These are phyloP conservation scores for Mythimna impura DNA, from an alignment of 2,888 invertebrate genomes.

Conservation along the genomic window DNA sequence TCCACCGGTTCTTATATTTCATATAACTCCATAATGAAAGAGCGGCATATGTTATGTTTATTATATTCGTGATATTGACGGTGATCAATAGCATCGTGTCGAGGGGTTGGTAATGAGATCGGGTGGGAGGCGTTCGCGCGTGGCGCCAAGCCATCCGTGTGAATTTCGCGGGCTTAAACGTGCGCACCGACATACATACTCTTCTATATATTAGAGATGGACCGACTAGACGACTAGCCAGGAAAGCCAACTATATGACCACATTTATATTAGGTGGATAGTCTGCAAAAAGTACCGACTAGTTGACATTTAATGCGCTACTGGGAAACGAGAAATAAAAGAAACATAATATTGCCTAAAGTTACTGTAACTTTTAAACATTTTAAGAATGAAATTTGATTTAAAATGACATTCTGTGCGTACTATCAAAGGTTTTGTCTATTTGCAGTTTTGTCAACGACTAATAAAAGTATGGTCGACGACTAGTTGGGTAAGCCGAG, in stretches of 20 bases:
- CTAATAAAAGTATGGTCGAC: background rate
- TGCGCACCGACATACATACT: conserved; percentile 70
- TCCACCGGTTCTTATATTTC: background rate
- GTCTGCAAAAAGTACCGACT: too few relatives aligned
- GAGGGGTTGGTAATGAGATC: conserved; percentile 83
- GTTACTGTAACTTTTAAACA: too few relatives aligned
- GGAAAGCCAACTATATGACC: background rate
- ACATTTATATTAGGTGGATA: background rate
- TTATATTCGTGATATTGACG: conserved; percentile 76
- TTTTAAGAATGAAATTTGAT: too few relatives aligned
- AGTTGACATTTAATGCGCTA: background rate
- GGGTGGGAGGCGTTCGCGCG: conserved; percentile 85
- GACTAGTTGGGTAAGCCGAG: background rate
- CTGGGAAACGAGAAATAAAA: background rate
- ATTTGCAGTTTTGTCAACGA: too few relatives aligned
- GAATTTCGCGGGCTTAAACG: conserved; percentile 80
- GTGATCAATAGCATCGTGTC: conserved; percentile 81
- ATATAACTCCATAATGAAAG: conserved; percentile 59
- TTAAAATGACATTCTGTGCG: too few relatives aligned
- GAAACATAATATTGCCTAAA: too few relatives aligned
- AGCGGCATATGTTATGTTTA: conserved; percentile 65
- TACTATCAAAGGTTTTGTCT: too few relatives aligned
- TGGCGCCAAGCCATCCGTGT: conserved; percentile 83
- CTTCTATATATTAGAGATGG: conserved; percentile 30
- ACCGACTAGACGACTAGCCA: conserved; percentile 2